These are phyloP conservation scores for Mesopsocus fuscifrons DNA, from an alignment of 2,888 invertebrate genomes.

Conservation along the genomic window DNA sequence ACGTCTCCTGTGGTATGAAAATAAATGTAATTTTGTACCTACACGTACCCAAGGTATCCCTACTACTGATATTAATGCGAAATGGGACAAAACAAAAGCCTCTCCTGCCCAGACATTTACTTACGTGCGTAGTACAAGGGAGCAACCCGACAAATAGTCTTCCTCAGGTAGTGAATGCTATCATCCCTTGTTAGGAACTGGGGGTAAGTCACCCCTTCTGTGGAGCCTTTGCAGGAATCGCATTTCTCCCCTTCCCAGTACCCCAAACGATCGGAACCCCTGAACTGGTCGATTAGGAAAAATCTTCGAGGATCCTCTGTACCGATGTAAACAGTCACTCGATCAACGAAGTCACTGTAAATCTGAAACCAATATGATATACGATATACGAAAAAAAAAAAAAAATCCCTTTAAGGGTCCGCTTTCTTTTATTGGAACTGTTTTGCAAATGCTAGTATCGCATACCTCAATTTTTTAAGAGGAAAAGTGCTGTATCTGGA, in stretches of 20 bases:
- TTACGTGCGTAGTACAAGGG: slow-evolving; percentile 35
- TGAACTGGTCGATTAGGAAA: slow-evolving; percentile 39
- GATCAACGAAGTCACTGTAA: slow-evolving; percentile 37
- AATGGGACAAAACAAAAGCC: too few species aligned
- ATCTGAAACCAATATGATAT: too few species aligned
- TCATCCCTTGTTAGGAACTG: slow-evolving; percentile 37
- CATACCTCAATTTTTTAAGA: too few species aligned
- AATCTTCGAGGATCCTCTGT: slow-evolving; percentile 35
- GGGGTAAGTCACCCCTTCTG: slow-evolving; percentile 41
- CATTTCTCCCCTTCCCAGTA: slow-evolving; percentile 35
- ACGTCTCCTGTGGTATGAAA: slow-evolving; percentile 22
- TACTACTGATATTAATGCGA: too few species aligned
- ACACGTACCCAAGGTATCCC: too few species aligned
- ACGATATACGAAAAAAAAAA: too few species aligned
- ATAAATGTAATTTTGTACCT: too few species aligned
- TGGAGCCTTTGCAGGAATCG: slow-evolving; percentile 37
- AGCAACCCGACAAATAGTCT: slow-evolving; percentile 43
- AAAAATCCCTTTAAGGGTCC: not conserved
- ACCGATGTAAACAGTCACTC: slow-evolving; percentile 42
- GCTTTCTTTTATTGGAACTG: too few species aligned
- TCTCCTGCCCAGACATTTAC: slow-evolving; percentile 13
- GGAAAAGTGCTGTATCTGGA: too few species aligned
- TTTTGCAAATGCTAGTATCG: too few species aligned
- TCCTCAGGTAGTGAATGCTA: slow-evolving; percentile 41
- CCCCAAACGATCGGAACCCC: slow-evolving; percentile 34